Percentiles rank a stretch among this genome's conserved stretches.
Evolutionary conservation across 2,888 invertebrate species (phyloP).

Genomic region (Gortyna flavago): DNA sequence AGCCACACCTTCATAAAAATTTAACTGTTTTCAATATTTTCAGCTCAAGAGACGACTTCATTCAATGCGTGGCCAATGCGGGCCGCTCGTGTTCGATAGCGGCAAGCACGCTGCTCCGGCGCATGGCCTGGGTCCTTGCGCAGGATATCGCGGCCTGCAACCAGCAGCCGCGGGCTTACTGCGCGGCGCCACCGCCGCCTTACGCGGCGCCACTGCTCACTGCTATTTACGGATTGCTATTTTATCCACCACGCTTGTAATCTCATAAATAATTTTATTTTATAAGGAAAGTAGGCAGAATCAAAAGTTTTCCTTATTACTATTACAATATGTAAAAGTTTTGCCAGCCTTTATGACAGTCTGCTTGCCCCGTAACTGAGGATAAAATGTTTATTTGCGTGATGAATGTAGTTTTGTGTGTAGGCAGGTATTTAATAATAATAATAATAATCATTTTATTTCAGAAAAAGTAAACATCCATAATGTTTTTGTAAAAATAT

Average conservation of each 20-base stretch:
- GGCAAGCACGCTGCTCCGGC: slow-evolving; percentile 79
- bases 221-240: slow-evolving; percentile 75
- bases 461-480: too few species aligned
- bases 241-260: slow-evolving; percentile 78
- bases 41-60: slow-evolving; percentile 84
- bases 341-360: neutral
- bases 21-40: slow-evolving; percentile 40
- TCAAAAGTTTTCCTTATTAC: neutral
- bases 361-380: neutral
- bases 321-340: neutral
- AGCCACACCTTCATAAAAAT: neutral
- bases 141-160: slow-evolving; percentile 85
- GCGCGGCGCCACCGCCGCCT: slow-evolving; percentile 75
- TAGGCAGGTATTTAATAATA: too few species aligned
- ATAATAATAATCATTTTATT: too few species aligned
- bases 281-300: neutral
- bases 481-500: too few species aligned
- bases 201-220: slow-evolving; percentile 77
- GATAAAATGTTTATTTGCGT: neutral
- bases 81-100: slow-evolving; percentile 79
- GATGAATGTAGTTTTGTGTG: neutral
- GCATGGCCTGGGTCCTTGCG: slow-evolving; percentile 86
- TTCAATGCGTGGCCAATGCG: slow-evolving; percentile 81
- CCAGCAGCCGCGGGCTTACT: slow-evolving; percentile 79
- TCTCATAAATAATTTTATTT: neutral